phyloP scores from a whole-genome alignment of 2,888 invertebrate genomes.

The Adelognathus sp. region DNA sequence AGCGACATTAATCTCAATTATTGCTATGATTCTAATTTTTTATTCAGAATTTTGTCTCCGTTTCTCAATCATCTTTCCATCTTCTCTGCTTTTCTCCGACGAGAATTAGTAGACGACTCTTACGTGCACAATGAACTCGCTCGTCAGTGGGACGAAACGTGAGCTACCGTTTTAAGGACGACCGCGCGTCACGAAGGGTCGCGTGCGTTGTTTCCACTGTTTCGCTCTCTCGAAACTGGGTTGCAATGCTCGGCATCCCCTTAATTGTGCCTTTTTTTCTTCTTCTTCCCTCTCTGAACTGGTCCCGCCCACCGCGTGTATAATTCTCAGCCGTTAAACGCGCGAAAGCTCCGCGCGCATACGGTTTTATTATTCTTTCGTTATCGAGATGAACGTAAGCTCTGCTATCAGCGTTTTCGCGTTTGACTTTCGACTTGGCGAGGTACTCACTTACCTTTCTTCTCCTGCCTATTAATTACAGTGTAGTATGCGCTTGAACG shows the following conservation, averaged over 20 bases:
- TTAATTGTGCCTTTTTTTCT: conserved; percentile 63
- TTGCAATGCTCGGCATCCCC: conserved; percentile 70
- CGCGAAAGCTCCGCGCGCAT: conserved; percentile 28
- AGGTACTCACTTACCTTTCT: conserved; percentile 9
- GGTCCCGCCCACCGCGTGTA: background rate
- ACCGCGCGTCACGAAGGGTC: conserved; percentile 74
- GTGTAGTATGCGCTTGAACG: conserved; percentile 19
- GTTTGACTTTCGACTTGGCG: conserved; percentile 35
- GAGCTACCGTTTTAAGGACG: conserved; percentile 66
- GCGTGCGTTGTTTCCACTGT: conserved; percentile 68
- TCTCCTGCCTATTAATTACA: conserved; percentile 3
- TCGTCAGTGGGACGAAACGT: conserved; percentile 56
- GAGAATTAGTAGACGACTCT: conserved; percentile 42
- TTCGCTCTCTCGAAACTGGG: conserved; percentile 66
- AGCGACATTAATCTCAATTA: too few species aligned
- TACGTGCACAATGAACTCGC: conserved; percentile 52
- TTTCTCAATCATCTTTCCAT: conserved; percentile 31
- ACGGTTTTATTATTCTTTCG: conserved; percentile 5
- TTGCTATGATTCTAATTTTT: too few species aligned
- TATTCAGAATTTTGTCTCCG: background rate
- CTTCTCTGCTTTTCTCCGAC: conserved; percentile 12
- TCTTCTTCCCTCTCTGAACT: conserved; percentile 8
- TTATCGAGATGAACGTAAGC: conserved; percentile 33
- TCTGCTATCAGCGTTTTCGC: conserved; percentile 10
- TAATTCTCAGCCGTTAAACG: conserved; percentile 46